Conservation (phyloP, 2,888 invertebrate species). For the Chrysodeixis includens region DNA sequence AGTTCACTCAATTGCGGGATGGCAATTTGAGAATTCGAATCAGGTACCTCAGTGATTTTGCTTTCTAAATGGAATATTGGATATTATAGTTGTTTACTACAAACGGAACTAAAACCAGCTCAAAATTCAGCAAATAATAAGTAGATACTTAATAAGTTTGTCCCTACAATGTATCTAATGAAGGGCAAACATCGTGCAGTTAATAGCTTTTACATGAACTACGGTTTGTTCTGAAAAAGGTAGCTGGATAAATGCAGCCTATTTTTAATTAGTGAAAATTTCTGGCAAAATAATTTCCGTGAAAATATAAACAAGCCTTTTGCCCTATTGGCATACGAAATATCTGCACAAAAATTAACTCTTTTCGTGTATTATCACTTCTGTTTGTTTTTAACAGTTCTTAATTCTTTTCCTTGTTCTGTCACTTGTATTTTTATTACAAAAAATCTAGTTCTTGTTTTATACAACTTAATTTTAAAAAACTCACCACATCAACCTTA, state of each 20-base stretch:
- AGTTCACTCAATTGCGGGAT: too few species aligned
- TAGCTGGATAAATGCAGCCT: neutral
- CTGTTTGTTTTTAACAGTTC: too few species aligned
- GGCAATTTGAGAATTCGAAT: too few species aligned
- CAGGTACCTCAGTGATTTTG: too few species aligned
- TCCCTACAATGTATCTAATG: neutral
- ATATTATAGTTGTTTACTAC: too few species aligned
- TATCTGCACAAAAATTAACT: neutral
- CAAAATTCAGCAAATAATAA: too few species aligned
- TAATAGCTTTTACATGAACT: neutral
- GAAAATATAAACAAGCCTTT: neutral
- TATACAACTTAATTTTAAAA: neutral
- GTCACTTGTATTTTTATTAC: too few species aligned
- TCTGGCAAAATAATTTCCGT: neutral
- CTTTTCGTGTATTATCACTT: neutral
- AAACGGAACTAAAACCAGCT: too few species aligned
- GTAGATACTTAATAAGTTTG: neutral
- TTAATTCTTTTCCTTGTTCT: too few species aligned
- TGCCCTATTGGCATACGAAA: neutral
- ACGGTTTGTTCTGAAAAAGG: neutral
- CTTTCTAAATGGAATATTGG: too few species aligned
- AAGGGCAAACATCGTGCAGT: neutral
- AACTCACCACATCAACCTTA: conserved; percentile 83
- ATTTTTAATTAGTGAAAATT: neutral
- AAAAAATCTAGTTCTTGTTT: too few species aligned